A percentile compares a stretch with the other conserved stretches of the same genome.
Conservation (phyloP, 2,888 invertebrate genomes). For the Calephelis perditalis region DNA sequence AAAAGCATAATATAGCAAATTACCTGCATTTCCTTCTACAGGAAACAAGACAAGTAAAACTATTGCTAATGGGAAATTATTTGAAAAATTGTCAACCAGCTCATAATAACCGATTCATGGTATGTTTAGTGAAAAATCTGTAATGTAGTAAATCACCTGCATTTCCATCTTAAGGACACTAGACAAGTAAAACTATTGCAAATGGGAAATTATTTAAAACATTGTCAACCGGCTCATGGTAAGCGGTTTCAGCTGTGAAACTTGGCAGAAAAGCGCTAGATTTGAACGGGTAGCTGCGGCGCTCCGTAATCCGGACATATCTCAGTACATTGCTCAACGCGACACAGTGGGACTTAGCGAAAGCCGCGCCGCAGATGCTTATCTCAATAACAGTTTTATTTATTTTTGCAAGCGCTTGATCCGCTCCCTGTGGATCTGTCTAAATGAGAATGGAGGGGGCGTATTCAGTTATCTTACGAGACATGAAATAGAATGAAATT, state of each 20-base stretch:
- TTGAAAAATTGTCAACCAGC: conserved; percentile 21
- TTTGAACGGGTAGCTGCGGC: conserved; percentile 52
- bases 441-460: conserved; percentile 68
- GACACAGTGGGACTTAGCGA: conserved; percentile 75
- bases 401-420: conserved; percentile 74
- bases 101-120: conserved; percentile 27
- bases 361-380: conserved; percentile 75
- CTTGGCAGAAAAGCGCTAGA: conserved; percentile 58
- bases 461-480: conserved; percentile 35
- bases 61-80: neutral
- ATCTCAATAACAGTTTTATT: conserved; percentile 79
- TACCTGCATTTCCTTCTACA: no score
- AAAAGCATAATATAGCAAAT: no score
- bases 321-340: conserved; percentile 74
- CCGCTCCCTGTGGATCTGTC: conserved; percentile 62
- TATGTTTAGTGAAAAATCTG: no score
- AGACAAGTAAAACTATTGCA: neutral
- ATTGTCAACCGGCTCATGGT: conserved; percentile 40
- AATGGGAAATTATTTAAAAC: conserved; percentile 31
- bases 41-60: neutral
- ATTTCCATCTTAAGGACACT: no score
- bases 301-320: conserved; percentile 70
- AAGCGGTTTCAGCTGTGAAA: conserved; percentile 64
- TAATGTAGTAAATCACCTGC: no score
- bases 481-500: conserved; percentile 13